These are phyloP conservation scores for Lepidotrigona ventralis DNA, from an alignment of 1,140 invertebrate species.

Conservation along the genomic window DNA sequence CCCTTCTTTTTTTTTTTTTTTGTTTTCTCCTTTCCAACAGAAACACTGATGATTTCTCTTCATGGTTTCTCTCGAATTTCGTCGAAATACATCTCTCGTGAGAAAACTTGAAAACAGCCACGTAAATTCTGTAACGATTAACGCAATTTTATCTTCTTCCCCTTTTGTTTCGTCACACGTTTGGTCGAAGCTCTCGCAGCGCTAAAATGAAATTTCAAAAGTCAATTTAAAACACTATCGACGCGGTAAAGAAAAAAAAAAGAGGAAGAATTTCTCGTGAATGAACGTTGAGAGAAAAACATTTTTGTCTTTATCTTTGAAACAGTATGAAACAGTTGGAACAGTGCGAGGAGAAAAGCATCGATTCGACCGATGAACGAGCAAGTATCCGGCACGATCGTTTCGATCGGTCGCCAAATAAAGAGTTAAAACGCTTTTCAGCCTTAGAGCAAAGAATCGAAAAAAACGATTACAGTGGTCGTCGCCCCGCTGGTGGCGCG, in stretches of 20 bases:
- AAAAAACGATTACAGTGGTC: not conserved
- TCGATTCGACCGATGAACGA: not conserved
- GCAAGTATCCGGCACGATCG: not conserved
- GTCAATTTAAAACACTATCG: not conserved
- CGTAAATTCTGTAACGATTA: no score
- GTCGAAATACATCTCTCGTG: not conserved
- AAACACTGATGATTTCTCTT: not conserved
- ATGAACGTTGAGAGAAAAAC: not conserved
- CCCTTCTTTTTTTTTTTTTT: not conserved
- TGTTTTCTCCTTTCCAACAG: not conserved
- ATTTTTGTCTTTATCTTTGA: not conserved
- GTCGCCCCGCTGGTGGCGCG: no score
- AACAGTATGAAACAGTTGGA: not conserved
- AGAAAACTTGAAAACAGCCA: no score
- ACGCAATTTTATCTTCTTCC: no score
- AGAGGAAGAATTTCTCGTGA: not conserved
- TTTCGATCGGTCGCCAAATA: not conserved
- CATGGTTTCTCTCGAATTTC: not conserved
- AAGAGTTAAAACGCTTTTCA: conserved; percentile 1
- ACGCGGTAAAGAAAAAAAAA: not conserved
- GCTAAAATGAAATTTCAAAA: no score
- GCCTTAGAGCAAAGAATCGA: not conserved
- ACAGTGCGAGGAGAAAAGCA: no score
- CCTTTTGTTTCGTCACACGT: no score
- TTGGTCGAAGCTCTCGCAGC: no score